Evolutionary conservation across 2,888 invertebrate genomes (phyloP), one percentile per base, ranked within the genome.

Genomic region (Mythimna lalbum): DNA sequence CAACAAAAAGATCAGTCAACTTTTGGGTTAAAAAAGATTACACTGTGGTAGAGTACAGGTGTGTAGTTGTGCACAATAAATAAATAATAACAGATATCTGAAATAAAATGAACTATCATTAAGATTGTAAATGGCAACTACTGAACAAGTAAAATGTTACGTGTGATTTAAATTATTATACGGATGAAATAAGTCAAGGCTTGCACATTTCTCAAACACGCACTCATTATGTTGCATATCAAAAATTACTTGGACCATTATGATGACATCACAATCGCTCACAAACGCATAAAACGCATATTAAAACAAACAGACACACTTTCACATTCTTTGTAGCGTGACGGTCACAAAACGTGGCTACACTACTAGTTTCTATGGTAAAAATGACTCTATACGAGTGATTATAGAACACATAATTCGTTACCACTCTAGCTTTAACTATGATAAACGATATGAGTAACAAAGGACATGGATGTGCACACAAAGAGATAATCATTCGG

Each of bases 301-400:
- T 82, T 85, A 83, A 84, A 87, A 85, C 80, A 86, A 87, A 84
- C 76, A 75, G 76, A 81, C 76, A 86, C 88, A 92, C 93, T 94
- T 93, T 94, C 93, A 93, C 93, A 91, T 91, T 90, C 88, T 85
- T 78, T 84, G 83, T 90, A 77, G 90, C 92, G 89, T 93, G 93
- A 93, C 92, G 89, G 89, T 90, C 90, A 86, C 81, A 83, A 80
- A 80, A 81, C 71, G 61, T 55, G 68, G 73, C 53, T 72, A 80
- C 69, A 75, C 72, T 53, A 83, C 43, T 80, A 81, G 60, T 19
- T 43, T 49, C 39, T 55, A 81, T 80, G 82, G 60, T 69, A 69
- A 77, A 79, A 67, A 74, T 71, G 59, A 63, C 66, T 52, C 21
- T 72, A 76, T 39, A 27, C 9, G 17, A 23, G 56, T 1, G 14